Conservation (phyloP, 2,888 invertebrate genomes). For the Andrena praecox region DNA sequence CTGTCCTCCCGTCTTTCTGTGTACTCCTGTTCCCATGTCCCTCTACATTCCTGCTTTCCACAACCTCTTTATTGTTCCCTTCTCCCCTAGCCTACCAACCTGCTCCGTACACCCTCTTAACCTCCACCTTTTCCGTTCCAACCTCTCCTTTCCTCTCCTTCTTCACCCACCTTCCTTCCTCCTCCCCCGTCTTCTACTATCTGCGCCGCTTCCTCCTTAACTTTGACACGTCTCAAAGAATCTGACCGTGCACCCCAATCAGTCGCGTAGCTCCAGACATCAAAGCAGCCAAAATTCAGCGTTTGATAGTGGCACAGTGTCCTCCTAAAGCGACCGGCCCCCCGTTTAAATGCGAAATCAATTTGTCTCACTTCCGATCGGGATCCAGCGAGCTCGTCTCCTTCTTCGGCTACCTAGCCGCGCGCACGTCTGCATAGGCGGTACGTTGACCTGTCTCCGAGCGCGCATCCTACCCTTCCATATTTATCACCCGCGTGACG, state of each 20-base stretch:
- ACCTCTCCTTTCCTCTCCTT: background rate
- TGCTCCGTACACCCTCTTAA: background rate
- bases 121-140: background rate
- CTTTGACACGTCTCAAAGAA: constrained; percentile 25
- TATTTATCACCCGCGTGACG: constrained; percentile 58
- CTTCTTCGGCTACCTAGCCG: constrained; percentile 5
- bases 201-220: background rate
- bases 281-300: constrained; percentile 55
- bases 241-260: constrained; percentile 50
- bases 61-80: background rate
- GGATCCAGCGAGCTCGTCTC: constrained; percentile 51
- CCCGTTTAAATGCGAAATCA: constrained; percentile 71
- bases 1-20: no score
- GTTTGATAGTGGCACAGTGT: constrained; percentile 55
- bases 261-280: constrained; percentile 30
- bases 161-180: background rate
- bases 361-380: constrained; percentile 65
- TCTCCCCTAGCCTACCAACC: background rate
- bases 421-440: background rate
- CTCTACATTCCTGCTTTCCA: background rate
- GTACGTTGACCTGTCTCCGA: constrained; percentile 15
- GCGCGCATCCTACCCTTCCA: constrained; percentile 28
- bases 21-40: background rate
- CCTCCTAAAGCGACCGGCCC: constrained; percentile 24
- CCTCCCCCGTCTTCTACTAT: background rate